Base-by-base conservation (phyloP, 2,888 invertebrate genomes). In the Dichetophora obliterata region DNA sequence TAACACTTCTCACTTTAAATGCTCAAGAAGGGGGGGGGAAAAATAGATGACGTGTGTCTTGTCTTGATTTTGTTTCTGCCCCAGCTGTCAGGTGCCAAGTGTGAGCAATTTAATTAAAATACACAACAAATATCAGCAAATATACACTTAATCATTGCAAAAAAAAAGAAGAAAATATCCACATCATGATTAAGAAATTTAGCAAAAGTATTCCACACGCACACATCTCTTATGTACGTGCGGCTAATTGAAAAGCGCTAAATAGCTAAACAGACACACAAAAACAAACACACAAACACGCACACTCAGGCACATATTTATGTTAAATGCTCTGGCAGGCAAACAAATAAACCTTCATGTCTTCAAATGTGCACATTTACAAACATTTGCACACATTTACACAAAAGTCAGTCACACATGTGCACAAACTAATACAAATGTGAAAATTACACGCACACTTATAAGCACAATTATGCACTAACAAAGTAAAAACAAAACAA, bases 391-490 rank as follows among this genome's bases (percentile, higher is more conserved):
- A 54, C 65, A 52, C 54, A 54, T 22, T 22, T 54, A 54, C 54
- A 54, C 54, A 54, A n/a, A 54, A 24, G 19, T 54, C 54, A 9
- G 43, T 43, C 54, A 27, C 31, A n/a, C 37, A 34, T 31, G 48
- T 24, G 16, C 48, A 74, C 52, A 70, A 34, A n/a, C 61, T 22
- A 16, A 59, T 27, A 59, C 63, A 19, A 61, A 63, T 65, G 59
- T 68, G 71, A 75, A 75, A 78, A 80, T 79, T 77, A 79, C 52
- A 81, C 79, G 81, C 77, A 77, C 79, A 80, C 78, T 80, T 80
- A 80, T 77, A 76, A 79, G 75, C 68, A 50, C 68, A 68, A 68
- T 68, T 68, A 68, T 68, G 68, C 50, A 50, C 68, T 22, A 24
- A 16, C 14, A 34, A 63, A 31, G 34, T 3, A 63, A 27, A n/a